Base-by-base conservation (phyloP, 2,113 vertebrate genomes). In the Anguilla japonica region DNA sequence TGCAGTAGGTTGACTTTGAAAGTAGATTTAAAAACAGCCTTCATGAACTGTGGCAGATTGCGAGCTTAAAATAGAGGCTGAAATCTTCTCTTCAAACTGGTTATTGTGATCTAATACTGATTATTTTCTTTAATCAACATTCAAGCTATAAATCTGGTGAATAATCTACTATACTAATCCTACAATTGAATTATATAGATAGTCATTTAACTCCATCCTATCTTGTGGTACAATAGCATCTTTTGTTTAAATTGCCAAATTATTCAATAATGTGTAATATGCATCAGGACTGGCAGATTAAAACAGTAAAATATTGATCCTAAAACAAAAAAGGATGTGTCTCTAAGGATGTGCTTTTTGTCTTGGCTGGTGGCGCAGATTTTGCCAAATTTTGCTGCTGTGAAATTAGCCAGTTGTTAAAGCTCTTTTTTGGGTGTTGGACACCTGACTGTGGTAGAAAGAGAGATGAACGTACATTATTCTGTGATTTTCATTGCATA, bases 1-100 rank as follows among this genome's bases (percentile, higher is more conserved):
- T 53, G 50, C 39, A 85, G 40, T 81, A 81, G 41, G 39, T 60
- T 15, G 57, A 26, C 79, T 63, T 86, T 20, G 78, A 16, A 81
- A 39, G n/a, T 40, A 79, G 80, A 40, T 40, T 41, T 22, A 9
- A n/a, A 43, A 46, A 43, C 7, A 18, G 20, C n/a, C 5, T 41
- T 60, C n/a, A 29, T 75, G n/a, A 67, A 67, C 22, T 26, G 60
- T 67, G 60, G 60, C 60, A 67, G 22, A 20, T 26, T 8, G 18
- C 22, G 60, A 20, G 18, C 60, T 67, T 5, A 67, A 26, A 22
- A 22, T 67, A 67, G 60, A 67, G 60, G 60, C 60, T 26, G 22
- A 26, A 67, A 22, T 20, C 60, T 22, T 67, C 5, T 20, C 60
- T 26, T 67, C 5, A 67, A 67, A 67, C 60, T 67, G 60, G 22